Conservation (phyloP, 23 tunicate genomes). For the Phallusia fumigata region DNA sequence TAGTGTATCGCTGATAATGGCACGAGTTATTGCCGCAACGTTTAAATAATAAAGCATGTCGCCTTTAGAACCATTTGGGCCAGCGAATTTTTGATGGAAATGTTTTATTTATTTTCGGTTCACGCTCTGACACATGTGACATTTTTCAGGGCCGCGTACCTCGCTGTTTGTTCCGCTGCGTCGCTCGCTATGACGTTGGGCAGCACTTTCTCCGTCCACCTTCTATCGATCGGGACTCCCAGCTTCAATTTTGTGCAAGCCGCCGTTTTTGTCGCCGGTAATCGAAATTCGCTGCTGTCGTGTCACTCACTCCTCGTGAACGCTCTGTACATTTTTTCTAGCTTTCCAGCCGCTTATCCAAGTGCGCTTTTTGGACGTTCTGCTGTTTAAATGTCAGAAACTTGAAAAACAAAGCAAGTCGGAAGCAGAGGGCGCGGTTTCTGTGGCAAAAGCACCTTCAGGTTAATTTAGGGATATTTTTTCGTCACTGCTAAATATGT, state of each 20-base stretch:
- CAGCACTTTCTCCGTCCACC: constrained; percentile 1
- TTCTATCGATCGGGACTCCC: background rate
- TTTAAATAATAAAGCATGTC: too few species aligned
- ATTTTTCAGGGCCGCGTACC: background rate
- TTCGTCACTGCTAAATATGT: too few species aligned
- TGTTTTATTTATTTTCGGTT: too few species aligned
- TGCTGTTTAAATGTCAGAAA: background rate
- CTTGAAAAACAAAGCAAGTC: background rate
- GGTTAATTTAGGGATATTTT: too few species aligned
- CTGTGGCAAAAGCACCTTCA: too few species aligned
- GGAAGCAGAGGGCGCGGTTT: too few species aligned
- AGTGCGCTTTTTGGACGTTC: background rate
- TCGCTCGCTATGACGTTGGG: background rate
- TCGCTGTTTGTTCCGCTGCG: constrained; percentile 3
- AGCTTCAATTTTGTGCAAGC: constrained; percentile 13
- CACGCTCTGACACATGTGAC: constrained; percentile 1
- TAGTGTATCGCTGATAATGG: too few species aligned
- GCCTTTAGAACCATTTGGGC: too few species aligned
- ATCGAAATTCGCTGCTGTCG: background rate
- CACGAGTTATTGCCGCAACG: too few species aligned
- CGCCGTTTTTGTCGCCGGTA: constrained; percentile 12
- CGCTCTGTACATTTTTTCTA: background rate
- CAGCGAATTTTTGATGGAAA: too few species aligned
- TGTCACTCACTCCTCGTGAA: too few species aligned
- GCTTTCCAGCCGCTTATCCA: background rate